Evolutionary conservation across 2,888 invertebrate genomes (phyloP), one percentile per base, ranked within the genome.

Genomic region (Melanophora roralis): DNA sequence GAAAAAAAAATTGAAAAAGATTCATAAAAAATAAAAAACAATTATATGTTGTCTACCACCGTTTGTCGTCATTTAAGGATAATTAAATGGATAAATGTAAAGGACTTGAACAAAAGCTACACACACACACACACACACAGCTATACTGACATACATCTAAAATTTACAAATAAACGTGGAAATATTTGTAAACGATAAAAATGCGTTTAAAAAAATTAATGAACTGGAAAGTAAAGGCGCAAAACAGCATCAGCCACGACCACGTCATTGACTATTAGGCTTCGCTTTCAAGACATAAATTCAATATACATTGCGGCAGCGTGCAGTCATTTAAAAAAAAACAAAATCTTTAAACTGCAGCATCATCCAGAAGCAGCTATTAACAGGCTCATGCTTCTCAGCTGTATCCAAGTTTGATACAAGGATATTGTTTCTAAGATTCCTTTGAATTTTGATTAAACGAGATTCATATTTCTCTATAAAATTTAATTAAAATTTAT

Each of bases 1-100:
- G 36, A 14, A 57, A 53, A 57, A 9, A 34, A 19, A 34, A 53
- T 49, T 69, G 34, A 38, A 51, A 69, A 40, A 53, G 49, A 57
- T 36, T 67, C 34, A 9, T 74, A 74, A 68, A 75, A 53, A 53
- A 60, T 9, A 75, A 53, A 47, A 80, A 73, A 80, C 64, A 62
- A 68, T 80, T 73, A 38, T 51, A 57, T 36, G 64, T 60, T 65
- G 49, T 57, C 16, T 71, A 72, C 74, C 74, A 71, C 79, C 71
- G 82, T 71, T 82, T 79, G 79, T 62, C 78, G 73, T 73, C 77
- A 79, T 84, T 84, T 82, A 83, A 84, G 84, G 83, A 85, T 86
- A 88, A 88, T 88, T 86, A 87, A 85, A 86, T 84, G 84, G 82
- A 82, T 82, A 81, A 77, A 71, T 71, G 71, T 73, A 34, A 71